These are phyloP conservation scores for Mandrillus leucophaeus DNA, from an alignment of 2,113 vertebrate genomes.

Conservation along the genomic window DNA sequence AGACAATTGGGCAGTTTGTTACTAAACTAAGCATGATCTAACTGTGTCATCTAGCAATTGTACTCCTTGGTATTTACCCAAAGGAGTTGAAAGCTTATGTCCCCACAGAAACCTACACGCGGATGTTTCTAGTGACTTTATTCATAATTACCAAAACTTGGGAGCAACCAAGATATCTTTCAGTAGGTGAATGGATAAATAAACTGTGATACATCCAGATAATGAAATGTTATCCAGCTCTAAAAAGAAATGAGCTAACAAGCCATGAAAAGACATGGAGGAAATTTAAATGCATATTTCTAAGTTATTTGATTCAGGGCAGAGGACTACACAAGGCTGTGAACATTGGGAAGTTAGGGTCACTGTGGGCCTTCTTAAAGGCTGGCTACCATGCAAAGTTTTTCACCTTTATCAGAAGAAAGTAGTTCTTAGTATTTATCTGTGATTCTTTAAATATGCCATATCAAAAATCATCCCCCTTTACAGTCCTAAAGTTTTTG, in stretches of 20 bases:
- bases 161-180: not conserved
- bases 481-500: not conserved
- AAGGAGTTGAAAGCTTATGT: not conserved
- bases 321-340: not conserved
- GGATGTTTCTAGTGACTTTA: not conserved
- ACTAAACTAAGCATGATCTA: not conserved
- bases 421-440: not conserved
- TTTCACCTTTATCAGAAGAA: not conserved
- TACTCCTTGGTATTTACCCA: not conserved
- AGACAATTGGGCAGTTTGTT: not conserved
- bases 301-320: no score
- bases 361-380: not conserved
- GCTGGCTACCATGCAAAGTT: not conserved
- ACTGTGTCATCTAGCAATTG: not conserved
- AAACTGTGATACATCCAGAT: no score
- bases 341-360: not conserved
- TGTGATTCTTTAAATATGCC: not conserved
- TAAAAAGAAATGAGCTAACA: no score
- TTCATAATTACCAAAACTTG: not conserved
- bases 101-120: not conserved
- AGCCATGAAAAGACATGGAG: no score
- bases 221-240: no score
- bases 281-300: no score
- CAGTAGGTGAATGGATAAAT: not conserved
- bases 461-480: not conserved